A percentile compares a stretch with the other conserved stretches of the same genome.
Evolutionary conservation across 2,888 invertebrate genomes (phyloP).

Genomic region (Lycaena phlaeas): DNA sequence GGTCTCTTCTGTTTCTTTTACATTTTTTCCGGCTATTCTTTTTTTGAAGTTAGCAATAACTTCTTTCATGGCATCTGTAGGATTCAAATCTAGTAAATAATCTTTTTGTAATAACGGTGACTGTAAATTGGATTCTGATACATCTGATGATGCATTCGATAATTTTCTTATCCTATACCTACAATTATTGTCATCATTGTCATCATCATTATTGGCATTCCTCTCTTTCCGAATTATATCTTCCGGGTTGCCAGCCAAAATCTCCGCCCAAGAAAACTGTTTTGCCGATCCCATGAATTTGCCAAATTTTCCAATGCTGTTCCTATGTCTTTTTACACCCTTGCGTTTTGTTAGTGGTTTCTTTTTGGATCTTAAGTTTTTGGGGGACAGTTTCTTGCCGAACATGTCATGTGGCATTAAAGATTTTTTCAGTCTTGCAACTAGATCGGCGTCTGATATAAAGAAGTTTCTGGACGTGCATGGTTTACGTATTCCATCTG

Average conservation of each 20-base stretch:
- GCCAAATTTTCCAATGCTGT: constrained; percentile 64
- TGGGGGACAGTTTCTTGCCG: constrained; percentile 72
- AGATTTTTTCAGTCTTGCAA: constrained; percentile 57
- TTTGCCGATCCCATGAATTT: constrained; percentile 67
- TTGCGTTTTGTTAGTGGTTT: constrained; percentile 58
- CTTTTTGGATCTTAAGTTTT: constrained; percentile 76
- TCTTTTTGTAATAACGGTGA: constrained; percentile 53
- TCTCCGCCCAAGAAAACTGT: constrained; percentile 78
- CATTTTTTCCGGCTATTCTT: constrained; percentile 44
- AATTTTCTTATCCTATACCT: constrained; percentile 59
- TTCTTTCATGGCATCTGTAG: constrained; percentile 82
- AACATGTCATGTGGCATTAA: constrained; percentile 64
- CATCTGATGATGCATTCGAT: constrained; percentile 52
- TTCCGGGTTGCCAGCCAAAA: constrained; percentile 77
- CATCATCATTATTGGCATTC: constrained; percentile 41
- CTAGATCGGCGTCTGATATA: constrained; percentile 59
- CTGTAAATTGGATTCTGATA: constrained; percentile 39
- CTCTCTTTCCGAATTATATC: constrained; percentile 71
- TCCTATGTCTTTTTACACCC: constrained; percentile 53
- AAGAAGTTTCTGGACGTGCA: constrained; percentile 63
- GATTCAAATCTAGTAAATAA: constrained; percentile 68
- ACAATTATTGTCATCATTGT: constrained; percentile 45
- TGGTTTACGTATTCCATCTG: constrained; percentile 59
- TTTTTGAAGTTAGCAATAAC: constrained; percentile 76
- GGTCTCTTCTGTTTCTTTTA: constrained; percentile 37